phyloP scores from a whole-genome alignment of 1,140 invertebrate species.

The Rhyacophila brunnea region DNA sequence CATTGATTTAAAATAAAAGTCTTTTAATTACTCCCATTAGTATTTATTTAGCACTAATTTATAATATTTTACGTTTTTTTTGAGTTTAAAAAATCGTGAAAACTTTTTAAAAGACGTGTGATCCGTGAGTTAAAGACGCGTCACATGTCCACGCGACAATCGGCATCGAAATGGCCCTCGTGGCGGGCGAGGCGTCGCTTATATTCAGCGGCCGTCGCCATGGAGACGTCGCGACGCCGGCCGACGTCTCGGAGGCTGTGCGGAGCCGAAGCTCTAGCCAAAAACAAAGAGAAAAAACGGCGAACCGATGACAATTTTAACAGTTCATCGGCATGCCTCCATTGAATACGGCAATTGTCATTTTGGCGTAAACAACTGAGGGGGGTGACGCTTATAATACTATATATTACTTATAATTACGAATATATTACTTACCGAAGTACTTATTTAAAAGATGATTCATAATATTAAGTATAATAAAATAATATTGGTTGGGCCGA shows the following conservation, averaged over 20 bases:
- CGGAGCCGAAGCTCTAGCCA: slow-evolving; percentile 8
- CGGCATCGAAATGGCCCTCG: slow-evolving; percentile 8
- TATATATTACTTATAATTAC: too few species aligned
- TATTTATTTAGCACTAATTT: too few species aligned
- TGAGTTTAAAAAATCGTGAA: too few species aligned
- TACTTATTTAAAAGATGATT: too few species aligned
- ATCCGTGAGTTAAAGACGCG: not conserved
- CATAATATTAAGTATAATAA: too few species aligned
- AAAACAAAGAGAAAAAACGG: slow-evolving; percentile 28
- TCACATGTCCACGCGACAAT: not conserved
- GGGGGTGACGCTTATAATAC: too few species aligned
- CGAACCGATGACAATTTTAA: slow-evolving; percentile 9
- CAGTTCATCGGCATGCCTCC: slow-evolving; percentile 17
- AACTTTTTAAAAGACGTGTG: not conserved
- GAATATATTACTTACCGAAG: too few species aligned
- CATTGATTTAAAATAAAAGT: too few species aligned
- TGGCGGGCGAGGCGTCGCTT: slow-evolving; percentile 15
- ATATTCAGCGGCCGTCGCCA: slow-evolving; percentile 27
- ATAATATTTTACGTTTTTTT: too few species aligned
- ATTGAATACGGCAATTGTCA: not conserved
- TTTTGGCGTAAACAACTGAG: slow-evolving; percentile 7
- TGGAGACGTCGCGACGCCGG: slow-evolving; percentile 22
- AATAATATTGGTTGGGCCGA: too few species aligned
- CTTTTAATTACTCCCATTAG: too few species aligned
- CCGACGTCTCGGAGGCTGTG: slow-evolving; percentile 20